Evolutionary conservation across 2,888 invertebrate species (phyloP).

Genomic region (Rhimphoctona megacephalus): DNA sequence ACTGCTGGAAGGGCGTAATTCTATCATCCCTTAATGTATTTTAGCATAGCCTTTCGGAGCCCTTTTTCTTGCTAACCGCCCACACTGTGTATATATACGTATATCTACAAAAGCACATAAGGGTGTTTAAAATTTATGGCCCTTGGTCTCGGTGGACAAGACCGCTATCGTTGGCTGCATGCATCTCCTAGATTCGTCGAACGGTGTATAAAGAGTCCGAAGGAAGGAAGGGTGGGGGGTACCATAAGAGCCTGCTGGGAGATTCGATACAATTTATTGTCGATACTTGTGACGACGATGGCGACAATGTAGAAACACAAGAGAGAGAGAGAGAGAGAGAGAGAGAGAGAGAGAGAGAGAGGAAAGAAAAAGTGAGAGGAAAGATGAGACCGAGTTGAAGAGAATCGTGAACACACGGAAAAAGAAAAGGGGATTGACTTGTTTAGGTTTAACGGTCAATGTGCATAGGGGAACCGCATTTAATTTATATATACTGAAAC

Average conservation of each 20-base stretch:
- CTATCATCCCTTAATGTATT: neutral
- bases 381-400: constrained; percentile 9
- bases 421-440: constrained; percentile 46
- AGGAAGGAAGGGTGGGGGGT: neutral
- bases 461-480: constrained; percentile 57
- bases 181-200: constrained; percentile 68
- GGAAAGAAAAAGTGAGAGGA: constrained; percentile 8
- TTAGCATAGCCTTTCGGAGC: neutral
- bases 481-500: constrained; percentile 16
- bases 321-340: constrained; percentile 21
- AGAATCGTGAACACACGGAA: constrained; percentile 14
- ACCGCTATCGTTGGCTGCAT: constrained; percentile 43
- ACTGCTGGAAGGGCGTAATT: neutral
- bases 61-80: constrained; percentile 2
- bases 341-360: neutral
- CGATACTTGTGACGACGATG: constrained; percentile 55
- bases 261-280: constrained; percentile 71
- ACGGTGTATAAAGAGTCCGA: constrained; percentile 43
- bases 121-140: constrained; percentile 57
- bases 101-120: neutral
- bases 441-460: constrained; percentile 62
- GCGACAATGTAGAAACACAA: constrained; percentile 27
- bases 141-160: constrained; percentile 38
- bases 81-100: neutral
- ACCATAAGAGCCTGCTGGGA: constrained; percentile 48